Evolutionary conservation across 2,113 vertebrate genomes (phyloP), one percentile per base, ranked within the genome.

Genomic region (Pseudois nayaur): DNA sequence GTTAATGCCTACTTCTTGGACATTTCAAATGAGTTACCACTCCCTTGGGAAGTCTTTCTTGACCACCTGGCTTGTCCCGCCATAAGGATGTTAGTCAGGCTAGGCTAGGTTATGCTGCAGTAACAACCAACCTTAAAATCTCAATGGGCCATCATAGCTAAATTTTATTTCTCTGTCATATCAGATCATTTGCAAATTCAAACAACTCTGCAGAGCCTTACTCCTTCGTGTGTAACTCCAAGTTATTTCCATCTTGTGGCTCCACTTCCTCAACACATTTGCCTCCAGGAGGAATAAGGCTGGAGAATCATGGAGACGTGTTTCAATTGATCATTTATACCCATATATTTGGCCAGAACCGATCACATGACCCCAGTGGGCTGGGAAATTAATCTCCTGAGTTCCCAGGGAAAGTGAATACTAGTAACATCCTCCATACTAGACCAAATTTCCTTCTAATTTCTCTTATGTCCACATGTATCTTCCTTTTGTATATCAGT

Each of bases 61-160:
- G 3, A 36, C 6, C 31, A 25, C 36, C 36, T 60, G 8, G 2
- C 60, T 57, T 62, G 33, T 8, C 8, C 15, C 0, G 0, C 2
- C 33, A 31, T 14, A 10, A 6, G 31, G 19, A 13, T 52, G 6
- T 71, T 17, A 87, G 82, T 93, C n/a, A 54, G 87, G 25, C 19
- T 25, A 48, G 36, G 33, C 45, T 71, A 71, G 67, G n/a, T 33
- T 54, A 52, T 8, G n/a, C 50, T 50, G 25, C n/a, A 40, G 13
- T 45, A 79, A 55, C 16, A n/a, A 79, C 27, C 54, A 40, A n/a
- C 15, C 27, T 87, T 64, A 43, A 64, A 67, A 79, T 5, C 43
- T 55, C 50, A 87, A 0, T 11, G 1, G 11, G 21, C 74, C 54
- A 8, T 36, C 21, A 48, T 27, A 16, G 64, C 33, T 71, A 2